Evolutionary conservation across 2,113 vertebrate genomes (phyloP), one percentile per base, ranked within the genome.

Genomic region (Ifrita kowaldi): DNA sequence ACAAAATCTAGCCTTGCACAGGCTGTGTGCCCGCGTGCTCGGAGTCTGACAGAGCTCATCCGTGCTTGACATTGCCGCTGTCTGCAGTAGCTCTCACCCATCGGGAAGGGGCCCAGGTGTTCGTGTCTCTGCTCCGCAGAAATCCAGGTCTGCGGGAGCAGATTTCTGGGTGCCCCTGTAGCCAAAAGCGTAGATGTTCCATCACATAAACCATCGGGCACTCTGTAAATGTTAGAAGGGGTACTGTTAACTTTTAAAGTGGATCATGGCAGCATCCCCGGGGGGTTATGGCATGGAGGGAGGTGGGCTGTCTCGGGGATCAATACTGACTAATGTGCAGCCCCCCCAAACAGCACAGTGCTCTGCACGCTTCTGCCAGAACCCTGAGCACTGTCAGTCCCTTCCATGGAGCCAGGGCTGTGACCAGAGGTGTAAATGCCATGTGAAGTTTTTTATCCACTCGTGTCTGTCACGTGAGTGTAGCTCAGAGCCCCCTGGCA

Each of bases 1-100:
- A 99, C 98, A 99, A 99, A 97, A 99, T 99, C 97, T 99, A 98
- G 98, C 89, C 46, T 57, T 21, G 35, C 13, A 15, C 30, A 17
- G 74, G 64, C 75, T 9, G 42, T 30, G 62, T 30, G 62, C 78
- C 74, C 11, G 3, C 15, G 17, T 44, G 21, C 90, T 69, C 12
- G 2, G 42, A 5, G 82, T 33, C 79, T 63, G 89, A 42, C 65
- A 22, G 28, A 82, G 80, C 44, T 86, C 63, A 46, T 26, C 93
- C 28, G 1, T 68, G 92, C 87, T 96, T 89, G 52, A 46, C 91
- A 7, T 69, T 7, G 49, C 47, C 18, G 52, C 90, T 68, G 39
- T 30, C 93, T n/a, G 42, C 88, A 42, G 87, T 55, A 70, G 80
- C 64, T 84, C 78, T 60, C 90, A n/a, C 49, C 28, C 3, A 0